phyloP scores from a whole-genome alignment of 2,888 invertebrate species.

The Anoplius nigerrimus region DNA sequence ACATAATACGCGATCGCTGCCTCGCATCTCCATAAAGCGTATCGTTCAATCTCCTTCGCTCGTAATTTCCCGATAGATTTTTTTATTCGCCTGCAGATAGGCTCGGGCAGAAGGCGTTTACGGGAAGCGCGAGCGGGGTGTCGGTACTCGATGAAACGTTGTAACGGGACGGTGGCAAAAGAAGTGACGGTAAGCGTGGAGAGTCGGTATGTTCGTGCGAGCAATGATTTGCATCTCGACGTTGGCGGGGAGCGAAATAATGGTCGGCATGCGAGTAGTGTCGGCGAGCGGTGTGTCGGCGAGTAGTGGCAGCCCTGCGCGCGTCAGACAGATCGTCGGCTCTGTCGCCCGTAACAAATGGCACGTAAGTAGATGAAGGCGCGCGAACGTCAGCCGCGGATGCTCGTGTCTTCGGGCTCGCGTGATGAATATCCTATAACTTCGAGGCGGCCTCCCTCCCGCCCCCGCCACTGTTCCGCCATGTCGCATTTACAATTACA shows the following conservation, averaged over 20 bases:
- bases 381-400: constrained; percentile 42
- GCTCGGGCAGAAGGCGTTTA: too few species aligned
- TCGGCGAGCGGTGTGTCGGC: too few species aligned
- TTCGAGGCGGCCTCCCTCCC: background rate
- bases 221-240: constrained; percentile 34
- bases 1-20: too few species aligned
- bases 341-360: constrained; percentile 46
- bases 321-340: constrained; percentile 48
- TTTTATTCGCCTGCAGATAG: too few species aligned
- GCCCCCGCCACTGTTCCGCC: background rate
- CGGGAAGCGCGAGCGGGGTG: too few species aligned
- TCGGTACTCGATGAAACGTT: too few species aligned
- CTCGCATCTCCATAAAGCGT: too few species aligned
- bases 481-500: constrained; percentile 22
- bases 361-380: constrained; percentile 44
- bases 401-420: constrained; percentile 33
- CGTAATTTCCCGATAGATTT: too few species aligned
- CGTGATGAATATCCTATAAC: constrained; percentile 37
- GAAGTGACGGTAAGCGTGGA: too few species aligned
- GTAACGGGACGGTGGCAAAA: too few species aligned
- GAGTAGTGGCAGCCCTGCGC: constrained; percentile 28
- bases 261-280: constrained; percentile 28
- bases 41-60: too few species aligned
- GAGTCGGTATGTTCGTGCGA: too few species aligned
- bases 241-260: constrained; percentile 33